Base-by-base conservation (phyloP, 1,140 invertebrate species). In the Cyclargus thomasi region DNA sequence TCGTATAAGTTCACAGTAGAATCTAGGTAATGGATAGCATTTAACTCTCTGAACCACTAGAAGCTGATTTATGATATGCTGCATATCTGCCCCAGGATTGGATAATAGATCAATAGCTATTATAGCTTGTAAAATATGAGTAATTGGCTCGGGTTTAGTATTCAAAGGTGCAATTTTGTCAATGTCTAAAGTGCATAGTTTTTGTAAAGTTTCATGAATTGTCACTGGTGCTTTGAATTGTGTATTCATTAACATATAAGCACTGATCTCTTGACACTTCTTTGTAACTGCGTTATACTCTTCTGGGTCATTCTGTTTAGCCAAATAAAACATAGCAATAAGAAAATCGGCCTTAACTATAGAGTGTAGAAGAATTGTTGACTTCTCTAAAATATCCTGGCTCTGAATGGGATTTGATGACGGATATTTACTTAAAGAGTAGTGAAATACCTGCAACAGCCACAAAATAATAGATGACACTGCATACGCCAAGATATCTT, bases 1-100 rank as follows among this genome's bases (percentile, higher is more conserved):
- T 74, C 97, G 92, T 64, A 98, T 95, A 14, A 98, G 92, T 92
- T 99, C 97, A 85, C 95, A 96, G 80, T 96, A 98, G 0, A 99
- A 82, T 70, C 95, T 92, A 4, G 94, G 91, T 65, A 94, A 91
- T 62, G 92, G 92, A 71, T 93, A 95, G 64, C 92, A 94, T 90
- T 97, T 97, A 0, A 98, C 91, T 69, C 94, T 94, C 83, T 98
- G 94, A 67, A 98, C 91, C 91, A 97, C 94, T 64, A 95, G 82
- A 16, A 98, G 82, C 80, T 98, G 95, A 76, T 95, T 94, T 3
- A 96, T 94, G 67, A 97, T 93, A 22, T 94, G 92, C 57, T 94
- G 92, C 1, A 96, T 94, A 72, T 97, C 95, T 20, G 94, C 94
- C 78, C 94, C 94, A 8, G 95, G 94, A 90, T 96, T 95, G 0